Base-by-base conservation (phyloP, 2,888 invertebrate species). In the Geotrupes spiniger region DNA sequence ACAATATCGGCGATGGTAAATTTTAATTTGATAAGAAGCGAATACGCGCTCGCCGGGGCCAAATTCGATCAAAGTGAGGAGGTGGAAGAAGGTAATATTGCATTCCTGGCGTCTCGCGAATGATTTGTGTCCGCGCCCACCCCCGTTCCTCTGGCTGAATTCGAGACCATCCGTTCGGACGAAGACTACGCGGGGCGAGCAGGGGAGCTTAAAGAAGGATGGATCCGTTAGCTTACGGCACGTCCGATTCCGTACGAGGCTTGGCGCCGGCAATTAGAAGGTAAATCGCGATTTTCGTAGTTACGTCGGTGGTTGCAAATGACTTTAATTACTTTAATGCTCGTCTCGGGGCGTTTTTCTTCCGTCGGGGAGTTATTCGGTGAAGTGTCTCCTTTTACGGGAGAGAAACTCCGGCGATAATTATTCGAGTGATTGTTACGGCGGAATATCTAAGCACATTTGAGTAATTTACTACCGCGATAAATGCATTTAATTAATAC, bases 91-190 rank as follows among this genome's bases (percentile, higher is more conserved):
- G 63, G 63, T 66, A 68, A 70, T 69, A 70, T 69, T 66, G 63
- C 70, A 69, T 70, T 69, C 69, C 67, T 66, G 61, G 60, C 63
- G 68, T 69, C 67, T 63, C 61, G 66, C 61, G 66, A 66, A 68
- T 67, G 68, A 70, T 69, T 69, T 70, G 66, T 66, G 66, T 61
- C 56, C 62, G 54, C 57, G 60, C 21, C 4, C 21, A n/a, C n/a
- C n/a, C n/a, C n/a, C n/a, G n/a, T 21, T 21, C 4, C 64, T 66
- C 59, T 66, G 66, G 66, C 66, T 63, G 61, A 64, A 64, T 65
- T 65, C 58, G 59, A 60, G 53, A 54, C 51, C 47, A 50, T 21
- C 51, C 47, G 47, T 42, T 43, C 44, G 40, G 47, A 40, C 51
- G 44, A 48, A 44, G 47, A 48, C 45, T 46, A 54, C 55, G 51